These are phyloP conservation scores for Dascillus cervinus DNA, from an alignment of 2,888 invertebrate genomes.

Conservation along the genomic window DNA sequence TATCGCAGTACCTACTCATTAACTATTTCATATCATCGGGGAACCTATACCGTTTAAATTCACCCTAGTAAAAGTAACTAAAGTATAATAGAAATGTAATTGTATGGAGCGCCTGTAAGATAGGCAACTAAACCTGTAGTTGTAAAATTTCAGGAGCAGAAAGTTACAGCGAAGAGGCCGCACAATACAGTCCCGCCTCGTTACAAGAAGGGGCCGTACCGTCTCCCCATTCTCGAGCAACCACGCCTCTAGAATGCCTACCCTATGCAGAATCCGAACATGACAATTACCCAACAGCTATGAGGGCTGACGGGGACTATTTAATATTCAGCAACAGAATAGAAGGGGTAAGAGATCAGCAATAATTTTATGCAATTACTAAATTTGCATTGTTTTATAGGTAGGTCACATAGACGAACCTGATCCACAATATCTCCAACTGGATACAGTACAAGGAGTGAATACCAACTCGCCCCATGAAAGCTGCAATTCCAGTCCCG, in stretches of 20 bases:
- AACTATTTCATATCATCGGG: conserved; percentile 1
- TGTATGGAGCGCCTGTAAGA: too few relatives aligned
- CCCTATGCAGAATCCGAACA: conserved; percentile 29
- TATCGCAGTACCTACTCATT: too few relatives aligned
- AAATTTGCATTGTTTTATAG: conserved; percentile 8
- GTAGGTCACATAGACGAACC: conserved; percentile 31
- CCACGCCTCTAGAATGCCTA: conserved; percentile 35
- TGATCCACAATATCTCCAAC: conserved; percentile 34
- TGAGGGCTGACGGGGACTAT: conserved; percentile 31
- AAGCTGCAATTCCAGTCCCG: conserved; percentile 35
- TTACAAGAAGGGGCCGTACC: conserved; percentile 36
- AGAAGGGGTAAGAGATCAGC: not conserved
- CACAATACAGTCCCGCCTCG: conserved; percentile 37
- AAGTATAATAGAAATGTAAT: too few relatives aligned
- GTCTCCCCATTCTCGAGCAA: conserved; percentile 37
- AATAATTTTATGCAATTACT: not conserved
- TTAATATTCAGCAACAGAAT: conserved; percentile 24
- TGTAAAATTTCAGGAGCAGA: conserved; percentile 20
- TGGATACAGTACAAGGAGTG: conserved; percentile 28
- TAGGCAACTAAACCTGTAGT: too few relatives aligned
- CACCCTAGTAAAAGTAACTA: conserved; percentile 2
- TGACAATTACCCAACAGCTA: conserved; percentile 30
- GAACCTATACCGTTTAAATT: conserved; percentile 2
- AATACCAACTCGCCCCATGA: conserved; percentile 33
- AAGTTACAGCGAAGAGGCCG: conserved; percentile 23